Evolutionary conservation across 2,888 invertebrate species (phyloP), one percentile per base, ranked within the genome.

Genomic region (Calliphora vomitoria): DNA sequence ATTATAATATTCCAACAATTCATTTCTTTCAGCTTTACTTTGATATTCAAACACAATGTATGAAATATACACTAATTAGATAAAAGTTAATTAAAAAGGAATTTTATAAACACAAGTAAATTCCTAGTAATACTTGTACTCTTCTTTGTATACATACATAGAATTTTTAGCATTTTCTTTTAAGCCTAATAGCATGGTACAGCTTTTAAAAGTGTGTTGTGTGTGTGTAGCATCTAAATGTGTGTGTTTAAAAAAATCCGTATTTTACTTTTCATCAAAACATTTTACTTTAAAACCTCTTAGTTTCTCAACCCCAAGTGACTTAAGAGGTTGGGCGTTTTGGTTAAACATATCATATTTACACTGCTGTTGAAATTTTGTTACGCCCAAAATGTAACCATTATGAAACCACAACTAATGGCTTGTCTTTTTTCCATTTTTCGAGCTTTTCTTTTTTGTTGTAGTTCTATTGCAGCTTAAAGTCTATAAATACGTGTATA

Each of bases 331-430:
- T 10, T 80, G 69, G 69, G 58, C 58, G 58, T 18, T 44, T 60
- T 18, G 10, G 10, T 38, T 8, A 53, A 53, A 44, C 5, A 60
- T 69, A 60, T 60, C n/a, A 53, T 69, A 62, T 62, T 71, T 55
- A 41, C 38, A 60, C 62, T 71, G 41, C 8, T 35, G 35, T 71
- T 71, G 76, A 64, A 71, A 64, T 78, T 78, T n/a, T 78, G 55
- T 71, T 83, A 71, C 78, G 62, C 62, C 83, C 71, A 69, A 78
- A 78, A 64, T 78, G 62, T 78, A 83, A 55, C 44, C 83, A 71
- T 38, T 41, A 69, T 60, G 8, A 75, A 76, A 69, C 68, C 75
- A 62, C 66, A 75, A 60, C 60, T 62, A 78, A 71, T 71, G 64
- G 35, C 44, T 69, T 68, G 35, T 69, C 25, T 20, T 31, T 55